Evolutionary conservation across 2,113 vertebrate species (phyloP).

Genomic region (Symphodus melops): DNA sequence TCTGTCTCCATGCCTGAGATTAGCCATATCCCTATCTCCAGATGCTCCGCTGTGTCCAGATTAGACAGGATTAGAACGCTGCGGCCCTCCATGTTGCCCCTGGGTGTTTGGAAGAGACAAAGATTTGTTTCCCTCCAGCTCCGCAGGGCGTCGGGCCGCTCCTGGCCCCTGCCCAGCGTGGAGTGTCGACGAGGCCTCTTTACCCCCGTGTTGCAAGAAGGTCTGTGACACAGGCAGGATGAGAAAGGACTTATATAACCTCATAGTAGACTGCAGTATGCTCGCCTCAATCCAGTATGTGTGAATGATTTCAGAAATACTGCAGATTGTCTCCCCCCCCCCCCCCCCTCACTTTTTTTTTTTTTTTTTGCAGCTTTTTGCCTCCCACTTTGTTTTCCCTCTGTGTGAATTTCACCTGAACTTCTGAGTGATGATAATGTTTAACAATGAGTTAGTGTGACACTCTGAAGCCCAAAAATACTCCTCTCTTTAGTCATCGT

Average conservation of each 20-base stretch:
- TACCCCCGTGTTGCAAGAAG: slow-evolving; percentile 23
- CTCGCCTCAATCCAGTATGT: slow-evolving; percentile 23
- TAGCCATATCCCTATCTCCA: slow-evolving; percentile 82
- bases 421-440: slow-evolving; percentile 1
- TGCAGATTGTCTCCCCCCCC: slow-evolving; percentile 16
- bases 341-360: too few relatives aligned
- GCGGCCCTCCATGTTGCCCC: slow-evolving; percentile 63
- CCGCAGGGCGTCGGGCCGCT: slow-evolving; percentile 43
- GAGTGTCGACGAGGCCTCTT: slow-evolving; percentile 42
- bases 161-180: slow-evolving; percentile 57
- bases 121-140: slow-evolving; percentile 61
- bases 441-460: not conserved
- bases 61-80: slow-evolving; percentile 82
- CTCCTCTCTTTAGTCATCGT: slow-evolving; percentile 18
- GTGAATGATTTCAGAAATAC: slow-evolving; percentile 22
- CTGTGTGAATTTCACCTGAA: slow-evolving; percentile 3
- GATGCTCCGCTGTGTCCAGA: slow-evolving; percentile 80
- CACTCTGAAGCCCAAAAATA: not conserved
- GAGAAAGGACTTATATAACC: slow-evolving; percentile 50
- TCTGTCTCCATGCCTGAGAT: slow-evolving; percentile 71
- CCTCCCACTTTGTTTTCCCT: not conserved
- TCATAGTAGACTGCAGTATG: slow-evolving; percentile 43
- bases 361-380: slow-evolving; percentile 2
- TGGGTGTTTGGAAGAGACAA: slow-evolving; percentile 66
- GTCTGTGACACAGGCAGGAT: slow-evolving; percentile 37